These are phyloP conservation scores for Mystacides longicornis DNA, from an alignment of 2,888 invertebrate species.

Conservation along the genomic window DNA sequence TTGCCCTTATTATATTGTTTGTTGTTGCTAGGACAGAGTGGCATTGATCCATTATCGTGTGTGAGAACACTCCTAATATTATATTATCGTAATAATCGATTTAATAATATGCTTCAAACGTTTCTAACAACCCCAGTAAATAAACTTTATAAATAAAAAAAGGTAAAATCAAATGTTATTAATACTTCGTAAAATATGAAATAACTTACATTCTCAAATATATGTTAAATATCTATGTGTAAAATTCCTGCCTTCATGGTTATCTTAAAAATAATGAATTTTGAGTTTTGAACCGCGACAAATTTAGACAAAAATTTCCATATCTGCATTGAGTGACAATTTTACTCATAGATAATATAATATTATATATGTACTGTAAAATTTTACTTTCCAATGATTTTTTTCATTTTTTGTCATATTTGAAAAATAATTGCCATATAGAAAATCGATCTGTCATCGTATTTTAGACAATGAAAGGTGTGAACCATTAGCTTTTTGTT, in stretches of 20 bases:
- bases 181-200: too few relatives aligned
- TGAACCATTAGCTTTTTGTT: too few relatives aligned
- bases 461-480: too few relatives aligned
- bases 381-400: too few relatives aligned
- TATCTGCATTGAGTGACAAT: neutral
- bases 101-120: neutral
- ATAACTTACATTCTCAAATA: neutral
- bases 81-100: neutral
- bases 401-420: slow-evolving; percentile 20
- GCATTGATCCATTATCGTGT: neutral
- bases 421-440: slow-evolving; percentile 14
- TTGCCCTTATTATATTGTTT: neutral
- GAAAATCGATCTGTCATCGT: neutral
- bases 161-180: neutral
- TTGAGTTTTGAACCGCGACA: too few relatives aligned
- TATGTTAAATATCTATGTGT: neutral
- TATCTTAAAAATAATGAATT: too few relatives aligned
- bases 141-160: neutral
- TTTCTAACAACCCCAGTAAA: neutral
- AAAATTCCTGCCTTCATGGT: neutral
- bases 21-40: neutral
- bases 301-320: neutral
- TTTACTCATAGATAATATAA: too few relatives aligned
- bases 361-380: too few relatives aligned
- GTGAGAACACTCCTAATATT: neutral